Evolutionary conservation across 2,888 invertebrate genomes (phyloP).

Genomic region (Alviniconcha strummeri): DNA sequence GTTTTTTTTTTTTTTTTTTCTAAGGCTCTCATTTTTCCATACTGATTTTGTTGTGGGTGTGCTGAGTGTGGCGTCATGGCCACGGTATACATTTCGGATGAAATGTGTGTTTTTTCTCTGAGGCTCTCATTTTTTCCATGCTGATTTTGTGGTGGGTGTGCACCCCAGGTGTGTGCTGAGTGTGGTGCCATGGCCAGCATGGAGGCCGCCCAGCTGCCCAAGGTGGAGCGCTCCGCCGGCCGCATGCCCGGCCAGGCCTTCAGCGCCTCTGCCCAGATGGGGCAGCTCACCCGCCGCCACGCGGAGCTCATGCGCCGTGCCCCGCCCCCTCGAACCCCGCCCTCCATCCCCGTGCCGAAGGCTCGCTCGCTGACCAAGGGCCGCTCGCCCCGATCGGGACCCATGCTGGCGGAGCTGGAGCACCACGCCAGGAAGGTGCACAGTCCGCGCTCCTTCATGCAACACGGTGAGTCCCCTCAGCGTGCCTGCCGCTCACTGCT

Average conservation of each 20-base stretch:
- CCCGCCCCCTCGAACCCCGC: slow-evolving; percentile 62
- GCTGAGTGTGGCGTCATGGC: too few relatives aligned
- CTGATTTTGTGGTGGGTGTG: too few relatives aligned
- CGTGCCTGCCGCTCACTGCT: too few relatives aligned
- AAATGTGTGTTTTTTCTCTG: too few relatives aligned
- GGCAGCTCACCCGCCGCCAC: slow-evolving; percentile 53
- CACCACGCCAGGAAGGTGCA: slow-evolving; percentile 62
- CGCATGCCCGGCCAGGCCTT: slow-evolving; percentile 54
- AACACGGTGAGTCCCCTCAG: slow-evolving; percentile 54
- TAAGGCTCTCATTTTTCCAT: too few relatives aligned
- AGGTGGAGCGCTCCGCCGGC: slow-evolving; percentile 61
- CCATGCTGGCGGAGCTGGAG: slow-evolving; percentile 57
- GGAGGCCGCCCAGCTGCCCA: slow-evolving; percentile 28
- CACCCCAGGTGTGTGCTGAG: too few relatives aligned
- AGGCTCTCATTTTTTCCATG: too few relatives aligned
- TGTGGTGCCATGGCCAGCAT: neutral
- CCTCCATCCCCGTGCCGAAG: slow-evolving; percentile 65
- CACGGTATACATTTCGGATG: too few relatives aligned
- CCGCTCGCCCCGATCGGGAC: slow-evolving; percentile 40
- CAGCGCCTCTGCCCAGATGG: slow-evolving; percentile 53
- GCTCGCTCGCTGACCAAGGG: slow-evolving; percentile 39
- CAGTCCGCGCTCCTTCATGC: slow-evolving; percentile 64
- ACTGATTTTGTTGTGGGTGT: too few relatives aligned
- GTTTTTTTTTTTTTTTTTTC: too few relatives aligned
- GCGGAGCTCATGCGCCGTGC: slow-evolving; percentile 53